phyloP scores from a whole-genome alignment of 2,888 invertebrate genomes.

The Epistrophella euchroma region DNA sequence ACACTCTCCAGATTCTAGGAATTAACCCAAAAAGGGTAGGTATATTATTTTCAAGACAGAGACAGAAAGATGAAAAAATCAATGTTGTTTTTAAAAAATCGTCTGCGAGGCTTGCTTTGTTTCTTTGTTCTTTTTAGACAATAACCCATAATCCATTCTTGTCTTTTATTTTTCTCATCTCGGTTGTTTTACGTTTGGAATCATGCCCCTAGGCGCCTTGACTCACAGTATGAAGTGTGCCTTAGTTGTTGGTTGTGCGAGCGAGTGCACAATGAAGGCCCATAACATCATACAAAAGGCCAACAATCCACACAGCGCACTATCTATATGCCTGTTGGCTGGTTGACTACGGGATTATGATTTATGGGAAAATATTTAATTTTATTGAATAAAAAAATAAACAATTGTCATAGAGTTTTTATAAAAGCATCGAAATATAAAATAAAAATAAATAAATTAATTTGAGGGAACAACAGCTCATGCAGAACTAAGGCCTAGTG shows the following conservation, averaged over 20 bases:
- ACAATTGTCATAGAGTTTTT: not conserved
- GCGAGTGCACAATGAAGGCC: conserved; percentile 44
- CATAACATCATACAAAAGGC: conserved; percentile 53
- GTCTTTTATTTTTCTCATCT: conserved; percentile 7
- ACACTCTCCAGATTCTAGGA: conserved; percentile 67
- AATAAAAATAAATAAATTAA: no score
- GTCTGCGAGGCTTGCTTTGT: conserved; percentile 34
- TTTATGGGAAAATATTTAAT: conserved; percentile 36
- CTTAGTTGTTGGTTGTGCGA: conserved; percentile 30
- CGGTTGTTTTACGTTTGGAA: conserved; percentile 1
- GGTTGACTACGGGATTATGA: not conserved
- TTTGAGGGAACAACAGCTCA: no score
- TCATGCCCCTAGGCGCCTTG: conserved; percentile 50
- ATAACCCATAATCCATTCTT: conserved; percentile 68
- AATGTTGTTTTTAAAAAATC: conserved; percentile 60
- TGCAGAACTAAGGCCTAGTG: no score
- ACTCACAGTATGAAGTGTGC: conserved; percentile 62
- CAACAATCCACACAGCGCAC: conserved; percentile 49
- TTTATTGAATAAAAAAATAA: conserved; percentile 8
- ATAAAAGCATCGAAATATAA: no score
- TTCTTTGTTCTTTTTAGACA: conserved; percentile 54
- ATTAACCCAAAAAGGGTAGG: conserved; percentile 67
- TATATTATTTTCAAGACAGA: conserved; percentile 52
- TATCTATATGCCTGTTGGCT: not conserved
- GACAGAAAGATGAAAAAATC: conserved; percentile 36